Conservation (phyloP, 2,888 invertebrate genomes). For the Limnephilus rhombicus region DNA sequence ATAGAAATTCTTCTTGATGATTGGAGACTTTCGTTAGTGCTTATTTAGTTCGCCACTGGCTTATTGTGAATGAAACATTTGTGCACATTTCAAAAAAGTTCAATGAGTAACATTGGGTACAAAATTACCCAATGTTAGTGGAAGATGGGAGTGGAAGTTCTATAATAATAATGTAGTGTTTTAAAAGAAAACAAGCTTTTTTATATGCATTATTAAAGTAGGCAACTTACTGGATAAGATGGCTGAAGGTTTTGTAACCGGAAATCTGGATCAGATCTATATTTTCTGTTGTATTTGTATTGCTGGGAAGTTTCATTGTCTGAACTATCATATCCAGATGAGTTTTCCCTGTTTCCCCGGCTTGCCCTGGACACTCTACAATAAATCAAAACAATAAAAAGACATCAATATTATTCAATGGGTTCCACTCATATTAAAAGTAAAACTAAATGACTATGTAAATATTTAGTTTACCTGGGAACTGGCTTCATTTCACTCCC, state of each 20-base stretch:
- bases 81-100: background rate
- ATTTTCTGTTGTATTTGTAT: constrained; percentile 84
- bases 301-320: constrained; percentile 86
- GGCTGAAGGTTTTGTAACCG: constrained; percentile 78
- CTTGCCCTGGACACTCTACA: constrained; percentile 78
- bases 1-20: background rate
- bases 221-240: constrained; percentile 24
- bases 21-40: background rate
- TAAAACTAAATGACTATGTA: background rate
- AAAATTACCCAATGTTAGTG: too few relatives aligned
- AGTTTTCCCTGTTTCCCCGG: constrained; percentile 87
- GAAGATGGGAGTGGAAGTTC: too few relatives aligned
- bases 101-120: background rate
- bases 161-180: background rate
- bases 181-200: too few relatives aligned
- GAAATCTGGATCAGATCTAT: constrained; percentile 93
- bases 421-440: background rate
- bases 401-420: background rate
- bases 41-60: background rate
- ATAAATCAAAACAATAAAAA: constrained; percentile 49
- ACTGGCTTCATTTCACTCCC: constrained; percentile 78
- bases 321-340: constrained; percentile 95
- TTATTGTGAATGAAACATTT: background rate
- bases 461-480: constrained; percentile 71
- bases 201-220: background rate